Evolutionary conservation across 1,140 invertebrate species (phyloP).

Genomic region (Orchestia grillus): DNA sequence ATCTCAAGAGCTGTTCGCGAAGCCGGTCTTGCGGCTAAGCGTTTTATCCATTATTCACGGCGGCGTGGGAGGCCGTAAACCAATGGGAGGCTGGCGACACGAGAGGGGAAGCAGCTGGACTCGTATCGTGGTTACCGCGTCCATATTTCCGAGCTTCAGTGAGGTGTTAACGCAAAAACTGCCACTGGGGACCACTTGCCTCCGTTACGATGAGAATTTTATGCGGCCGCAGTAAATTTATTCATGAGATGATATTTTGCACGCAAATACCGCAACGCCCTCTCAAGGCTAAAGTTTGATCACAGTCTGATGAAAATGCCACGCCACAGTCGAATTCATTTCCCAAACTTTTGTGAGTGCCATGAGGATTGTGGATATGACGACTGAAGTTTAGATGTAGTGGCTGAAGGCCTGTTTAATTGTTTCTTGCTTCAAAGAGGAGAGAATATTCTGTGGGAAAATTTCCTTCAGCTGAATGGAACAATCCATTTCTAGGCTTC

Average conservation of each 20-base stretch:
- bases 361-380: neutral
- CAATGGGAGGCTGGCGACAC: neutral
- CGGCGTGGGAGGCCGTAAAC: neutral
- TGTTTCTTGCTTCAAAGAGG: too few relatives aligned
- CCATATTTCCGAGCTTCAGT: neutral
- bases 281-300: neutral
- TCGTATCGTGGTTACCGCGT: neutral
- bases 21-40: neutral
- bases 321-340: neutral
- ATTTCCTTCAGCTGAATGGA: too few relatives aligned
- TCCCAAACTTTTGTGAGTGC: neutral
- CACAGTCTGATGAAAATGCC: neutral
- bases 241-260: slow-evolving; percentile 53
- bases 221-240: slow-evolving; percentile 39
- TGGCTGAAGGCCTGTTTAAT: too few relatives aligned
- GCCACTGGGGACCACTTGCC: slow-evolving; percentile 41
- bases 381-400: neutral
- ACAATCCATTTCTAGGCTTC: too few relatives aligned
- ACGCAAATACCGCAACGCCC: neutral
- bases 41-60: neutral
- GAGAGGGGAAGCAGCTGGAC: neutral
- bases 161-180: slow-evolving; percentile 41
- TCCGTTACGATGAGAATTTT: slow-evolving; percentile 21
- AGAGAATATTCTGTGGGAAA: too few relatives aligned
- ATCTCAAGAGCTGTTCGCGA: neutral